Percentiles rank a stretch among this genome's conserved stretches.
Conservation (phyloP, 2,888 invertebrate species). For the Conops quadrifasciatus region DNA sequence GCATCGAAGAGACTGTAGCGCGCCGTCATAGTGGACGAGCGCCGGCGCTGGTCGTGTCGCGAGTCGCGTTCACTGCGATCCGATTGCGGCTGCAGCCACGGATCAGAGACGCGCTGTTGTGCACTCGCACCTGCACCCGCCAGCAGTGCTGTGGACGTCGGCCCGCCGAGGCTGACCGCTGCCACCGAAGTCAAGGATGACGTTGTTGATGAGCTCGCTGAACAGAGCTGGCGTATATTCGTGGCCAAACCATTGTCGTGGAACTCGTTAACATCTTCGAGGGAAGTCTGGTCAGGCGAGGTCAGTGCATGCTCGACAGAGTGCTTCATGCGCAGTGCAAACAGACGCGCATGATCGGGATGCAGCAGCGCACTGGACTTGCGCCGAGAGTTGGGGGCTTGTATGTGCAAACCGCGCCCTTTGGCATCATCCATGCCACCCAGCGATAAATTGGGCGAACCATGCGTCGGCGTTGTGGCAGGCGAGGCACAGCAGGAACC, state of each 20-base stretch:
- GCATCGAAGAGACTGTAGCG: constrained; percentile 77
- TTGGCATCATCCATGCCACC: constrained; percentile 43
- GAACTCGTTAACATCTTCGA: constrained; percentile 66
- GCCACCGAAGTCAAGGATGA: constrained; percentile 69
- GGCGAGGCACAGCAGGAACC: constrained; percentile 63
- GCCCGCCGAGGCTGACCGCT: constrained; percentile 64
- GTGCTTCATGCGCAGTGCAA: constrained; percentile 66
- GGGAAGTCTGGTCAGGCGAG: constrained; percentile 63
- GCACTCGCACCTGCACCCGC: constrained; percentile 56
- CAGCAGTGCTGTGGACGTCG: constrained; percentile 68
- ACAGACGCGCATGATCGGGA: constrained; percentile 76
- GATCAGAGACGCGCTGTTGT: constrained; percentile 65
- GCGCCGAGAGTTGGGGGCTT: constrained; percentile 64
- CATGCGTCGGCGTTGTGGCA: constrained; percentile 62
- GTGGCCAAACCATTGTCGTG: constrained; percentile 63
- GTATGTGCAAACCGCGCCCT: constrained; percentile 41
- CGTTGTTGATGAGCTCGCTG: constrained; percentile 69
- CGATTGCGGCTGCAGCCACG: constrained; percentile 65
- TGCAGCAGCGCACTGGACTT: constrained; percentile 72
- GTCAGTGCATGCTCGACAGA: constrained; percentile 61
- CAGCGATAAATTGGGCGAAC: constrained; percentile 62
- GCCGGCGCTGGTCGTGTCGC: constrained; percentile 66
- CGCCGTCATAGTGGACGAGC: constrained; percentile 71
- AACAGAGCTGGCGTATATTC: constrained; percentile 60
- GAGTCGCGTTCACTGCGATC: constrained; percentile 58